Conservation (phyloP, 2,113 vertebrate species). For the Hyperoodon ampullatus region DNA sequence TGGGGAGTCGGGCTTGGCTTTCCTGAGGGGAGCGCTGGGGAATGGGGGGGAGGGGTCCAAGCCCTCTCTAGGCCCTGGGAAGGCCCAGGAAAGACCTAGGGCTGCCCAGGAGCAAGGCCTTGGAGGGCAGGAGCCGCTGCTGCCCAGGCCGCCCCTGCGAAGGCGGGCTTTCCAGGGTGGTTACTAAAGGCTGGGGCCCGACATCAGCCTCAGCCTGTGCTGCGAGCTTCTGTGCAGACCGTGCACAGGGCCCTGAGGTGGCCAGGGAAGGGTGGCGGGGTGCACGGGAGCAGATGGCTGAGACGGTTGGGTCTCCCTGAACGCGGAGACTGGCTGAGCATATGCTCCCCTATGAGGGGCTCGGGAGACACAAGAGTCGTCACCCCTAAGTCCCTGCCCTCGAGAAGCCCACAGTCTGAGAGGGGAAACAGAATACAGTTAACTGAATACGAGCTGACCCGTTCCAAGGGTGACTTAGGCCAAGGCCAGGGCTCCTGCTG, state of each 20-base stretch:
- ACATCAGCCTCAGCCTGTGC: background rate
- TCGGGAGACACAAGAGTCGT: background rate
- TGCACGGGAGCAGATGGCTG: rapidly evolving
- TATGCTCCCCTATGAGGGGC: background rate
- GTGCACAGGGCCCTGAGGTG: rapidly evolving
- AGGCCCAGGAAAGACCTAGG: background rate
- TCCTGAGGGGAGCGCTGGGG: background rate
- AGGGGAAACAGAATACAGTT: background rate
- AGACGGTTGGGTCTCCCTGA: background rate
- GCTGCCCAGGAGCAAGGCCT: background rate
- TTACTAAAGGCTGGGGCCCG: background rate
- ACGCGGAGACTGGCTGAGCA: background rate
- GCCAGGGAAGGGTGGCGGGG: background rate
- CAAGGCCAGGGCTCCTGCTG: background rate
- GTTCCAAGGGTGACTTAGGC: background rate
- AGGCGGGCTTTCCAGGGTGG: background rate
- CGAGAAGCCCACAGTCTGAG: background rate
- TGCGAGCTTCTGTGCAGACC: background rate
- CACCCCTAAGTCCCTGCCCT: background rate
- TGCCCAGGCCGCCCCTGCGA: background rate
- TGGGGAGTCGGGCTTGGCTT: background rate
- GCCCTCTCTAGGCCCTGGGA: background rate
- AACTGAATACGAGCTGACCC: background rate
- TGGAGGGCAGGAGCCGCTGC: background rate
- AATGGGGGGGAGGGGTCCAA: too few relatives aligned